Evolutionary conservation across 2,113 vertebrate species (phyloP).

Genomic region (Glaucidium brasilianum): DNA sequence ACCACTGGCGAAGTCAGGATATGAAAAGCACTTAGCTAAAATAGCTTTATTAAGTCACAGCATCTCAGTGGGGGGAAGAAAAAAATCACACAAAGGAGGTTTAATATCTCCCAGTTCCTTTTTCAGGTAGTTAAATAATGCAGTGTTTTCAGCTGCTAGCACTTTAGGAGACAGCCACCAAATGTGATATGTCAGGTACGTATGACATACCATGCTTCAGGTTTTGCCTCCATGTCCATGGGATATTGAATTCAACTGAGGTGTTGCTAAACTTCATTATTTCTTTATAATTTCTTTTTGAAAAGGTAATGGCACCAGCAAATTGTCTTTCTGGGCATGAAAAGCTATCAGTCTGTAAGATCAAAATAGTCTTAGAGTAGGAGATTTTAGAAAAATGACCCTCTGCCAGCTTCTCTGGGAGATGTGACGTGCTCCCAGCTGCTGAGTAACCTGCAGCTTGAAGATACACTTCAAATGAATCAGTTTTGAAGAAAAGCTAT

Average conservation of each 20-base stretch:
- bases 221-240: not conserved
- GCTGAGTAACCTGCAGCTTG: not conserved
- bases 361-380: not conserved
- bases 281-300: not conserved
- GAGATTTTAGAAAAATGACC: not conserved
- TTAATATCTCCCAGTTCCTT: not conserved
- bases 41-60: not conserved
- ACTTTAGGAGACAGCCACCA: not conserved
- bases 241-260: not conserved
- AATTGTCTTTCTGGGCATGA: not conserved
- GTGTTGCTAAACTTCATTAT: not conserved
- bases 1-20: not conserved
- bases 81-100: not conserved
- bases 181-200: accelerated
- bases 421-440: not conserved
- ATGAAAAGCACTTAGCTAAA: not conserved
- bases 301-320: not conserved
- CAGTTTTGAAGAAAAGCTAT: not conserved
- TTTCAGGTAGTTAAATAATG: not conserved
- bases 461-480: not conserved
- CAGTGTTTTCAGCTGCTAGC: not conserved
- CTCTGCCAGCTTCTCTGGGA: not conserved
- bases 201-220: not conserved
- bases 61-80: accelerated
- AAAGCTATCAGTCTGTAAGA: not conserved